Evolutionary conservation across 2,113 vertebrate species (phyloP), one percentile per base, ranked within the genome.

Genomic region (Recurvirostra avosetta): DNA sequence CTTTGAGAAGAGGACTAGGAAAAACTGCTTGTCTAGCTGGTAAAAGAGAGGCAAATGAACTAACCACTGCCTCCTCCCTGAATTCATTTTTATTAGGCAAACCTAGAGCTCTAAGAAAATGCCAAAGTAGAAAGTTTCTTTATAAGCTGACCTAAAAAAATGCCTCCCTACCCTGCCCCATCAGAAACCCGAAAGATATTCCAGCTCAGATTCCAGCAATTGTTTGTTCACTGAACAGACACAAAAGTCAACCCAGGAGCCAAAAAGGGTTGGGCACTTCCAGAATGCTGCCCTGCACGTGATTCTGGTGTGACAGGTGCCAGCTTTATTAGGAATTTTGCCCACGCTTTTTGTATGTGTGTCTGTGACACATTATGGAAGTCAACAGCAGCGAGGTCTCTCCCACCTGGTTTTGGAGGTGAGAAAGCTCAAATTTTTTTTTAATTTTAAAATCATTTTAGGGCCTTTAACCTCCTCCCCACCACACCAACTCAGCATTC

Each of bases 331-430:
- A 21, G 40, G 32, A 83, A 6, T 6, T 70, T 78, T 45, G 9
- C 11, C 40, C 14, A 11, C 0, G 0, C 8, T 61, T 11, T 66
- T 23, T 15, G 11, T 6, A 2, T 9, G 2, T 36, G 19, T 9
- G 2, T 36, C 15, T 29, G 2, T 45, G 5, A 52, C 15, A 59
- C 10, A 20, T 26, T 47, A 5, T 20, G 6, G 15, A 16, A 92
- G 67, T 36, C n/a, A 40, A 22, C 15, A 79, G 14, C 3, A 70
- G 34, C 11, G 7, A 58, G n/a, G 13, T 41, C 6, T 27, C 16
- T 58, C 50, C 38, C 12, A 90, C 50, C 4, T 62, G 12, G 11
- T n/a, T 40, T 78, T 53, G 11, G 20, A 70, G 6, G 5, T 49
- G 11, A 75, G 27, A 70, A 84, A 77, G 1, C 14, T 29, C 11